Percentiles rank a stretch among this genome's conserved stretches.
phyloP scores from a whole-genome alignment of 2,888 invertebrate genomes.

The Drosophila birchii region DNA sequence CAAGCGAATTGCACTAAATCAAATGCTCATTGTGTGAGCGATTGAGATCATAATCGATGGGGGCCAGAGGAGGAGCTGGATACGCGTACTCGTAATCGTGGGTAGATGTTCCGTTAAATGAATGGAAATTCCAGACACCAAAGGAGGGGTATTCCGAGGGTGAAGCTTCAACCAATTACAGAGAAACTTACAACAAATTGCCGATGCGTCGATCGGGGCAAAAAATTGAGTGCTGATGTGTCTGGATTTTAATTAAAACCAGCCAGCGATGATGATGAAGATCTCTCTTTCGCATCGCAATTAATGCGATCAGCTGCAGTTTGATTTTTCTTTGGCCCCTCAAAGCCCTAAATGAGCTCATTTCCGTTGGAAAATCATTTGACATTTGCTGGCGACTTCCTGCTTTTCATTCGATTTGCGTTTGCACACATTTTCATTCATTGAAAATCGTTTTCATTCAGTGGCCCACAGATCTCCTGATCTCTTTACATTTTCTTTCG shows the following conservation, averaged over 20 bases:
- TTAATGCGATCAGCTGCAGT: constrained; percentile 61
- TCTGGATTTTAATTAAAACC: constrained; percentile 77
- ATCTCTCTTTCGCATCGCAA: constrained; percentile 39
- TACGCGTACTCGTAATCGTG: constrained; percentile 16
- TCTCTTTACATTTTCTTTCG: constrained; percentile 1
- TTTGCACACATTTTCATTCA: constrained; percentile 56
- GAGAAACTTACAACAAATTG: constrained; percentile 40
- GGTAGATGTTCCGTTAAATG: constrained; percentile 71
- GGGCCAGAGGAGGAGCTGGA: constrained; percentile 39
- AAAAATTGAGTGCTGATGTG: constrained; percentile 57
- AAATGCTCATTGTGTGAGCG: constrained; percentile 58
- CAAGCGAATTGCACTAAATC: constrained; percentile 70
- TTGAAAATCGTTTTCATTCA: constrained; percentile 56
- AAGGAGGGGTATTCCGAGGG: constrained; percentile 10
- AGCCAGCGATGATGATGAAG: constrained; percentile 43
- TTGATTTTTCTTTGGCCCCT: constrained; percentile 41
- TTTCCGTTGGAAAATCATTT: constrained; percentile 68
- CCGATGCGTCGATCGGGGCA: constrained; percentile 25
- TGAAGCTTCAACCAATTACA: constrained; percentile 28
- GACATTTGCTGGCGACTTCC: constrained; percentile 67
- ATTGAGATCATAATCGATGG: constrained; percentile 69
- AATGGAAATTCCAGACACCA: constrained; percentile 69
- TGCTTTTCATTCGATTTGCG: constrained; percentile 54
- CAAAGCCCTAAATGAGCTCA: constrained; percentile 72
- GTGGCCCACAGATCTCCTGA: constrained; percentile 27